These are phyloP conservation scores for Odontophorus gujanensis DNA, from an alignment of 2,113 vertebrate genomes.

Conservation along the genomic window DNA sequence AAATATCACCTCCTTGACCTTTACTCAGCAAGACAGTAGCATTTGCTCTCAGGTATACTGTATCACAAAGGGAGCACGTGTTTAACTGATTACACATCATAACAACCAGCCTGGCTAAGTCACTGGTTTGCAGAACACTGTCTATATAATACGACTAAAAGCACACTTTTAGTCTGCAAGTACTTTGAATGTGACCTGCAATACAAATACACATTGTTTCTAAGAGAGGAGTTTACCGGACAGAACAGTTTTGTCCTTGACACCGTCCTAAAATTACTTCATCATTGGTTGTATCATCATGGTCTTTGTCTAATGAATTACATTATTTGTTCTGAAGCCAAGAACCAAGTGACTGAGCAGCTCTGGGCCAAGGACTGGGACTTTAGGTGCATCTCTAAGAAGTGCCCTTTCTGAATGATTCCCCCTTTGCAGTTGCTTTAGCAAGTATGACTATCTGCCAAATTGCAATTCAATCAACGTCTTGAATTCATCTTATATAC, in stretches of 20 bases:
- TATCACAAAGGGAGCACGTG: not conserved
- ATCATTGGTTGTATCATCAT: not conserved
- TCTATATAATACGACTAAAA: not conserved
- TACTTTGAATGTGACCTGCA: not conserved
- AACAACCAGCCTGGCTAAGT: not conserved
- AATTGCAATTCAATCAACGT: not conserved
- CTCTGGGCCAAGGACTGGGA: not conserved
- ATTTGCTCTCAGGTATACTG: slow-evolving; percentile 10
- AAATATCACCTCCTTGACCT: slow-evolving; percentile 49
- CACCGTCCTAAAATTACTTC: not conserved
- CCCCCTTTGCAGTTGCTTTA: not conserved
- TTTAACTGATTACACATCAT: not conserved
- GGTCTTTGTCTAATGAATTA: not conserved
- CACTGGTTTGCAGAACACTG: not conserved
- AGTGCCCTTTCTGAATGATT: not conserved
- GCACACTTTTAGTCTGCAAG: not conserved
- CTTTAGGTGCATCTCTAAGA: not conserved
- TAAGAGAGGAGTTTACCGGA: not conserved
- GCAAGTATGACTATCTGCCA: not conserved
- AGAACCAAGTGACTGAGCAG: not conserved
- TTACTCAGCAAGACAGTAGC: not conserved
- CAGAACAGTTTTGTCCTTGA: not conserved
- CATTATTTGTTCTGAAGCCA: not conserved
- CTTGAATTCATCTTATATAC: not conserved
- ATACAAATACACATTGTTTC: not conserved